Base-by-base conservation (phyloP, 2,888 invertebrate species). In the Erannis defoliaria region DNA sequence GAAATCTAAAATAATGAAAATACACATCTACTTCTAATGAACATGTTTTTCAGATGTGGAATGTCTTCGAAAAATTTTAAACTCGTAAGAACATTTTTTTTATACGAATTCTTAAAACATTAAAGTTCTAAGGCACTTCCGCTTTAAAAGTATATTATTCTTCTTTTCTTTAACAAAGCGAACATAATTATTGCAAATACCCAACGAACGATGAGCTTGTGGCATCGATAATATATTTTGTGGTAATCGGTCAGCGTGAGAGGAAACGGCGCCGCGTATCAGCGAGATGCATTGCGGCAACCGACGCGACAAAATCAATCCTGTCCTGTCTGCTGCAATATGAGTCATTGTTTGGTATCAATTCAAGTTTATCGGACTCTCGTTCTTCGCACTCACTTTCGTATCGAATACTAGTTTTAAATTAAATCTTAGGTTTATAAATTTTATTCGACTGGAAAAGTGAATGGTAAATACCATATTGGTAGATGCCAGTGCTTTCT, bases 301-400 rank as follows among this genome's bases (percentile, higher is more conserved):
- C 67, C 42, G 71, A 65, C 67, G 74, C 75, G 78, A 78, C 78
- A 76, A 76, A 80, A 78, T 82, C 81, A 79, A 80, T 80, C 35
- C 53, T 38, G 74, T 80, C 35, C 53, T 38, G 74, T 70, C 67
- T 64, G 35, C 62, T 67, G 70, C 64, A 69, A 57, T 49, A 38
- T 58, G 51, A 66, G 40, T 62, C 54, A 62, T 43, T 62, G 54
- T 54, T 61, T 33, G 8, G 29, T 42, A 21, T 21, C 6, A n/a
- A 42, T 12, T 23, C 35, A 14, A 35, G 5, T 35, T 35, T 5
- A 33, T 33, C 33, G 33, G n/a, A 33, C 35, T 35, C 35, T 14
- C 26, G 26, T 33, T 33, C 2, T 12, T n/a, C 33, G 21, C 19
- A 21, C 42, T 42, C 21, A 42, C 19, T 42, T n/a, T 42, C 9